These are phyloP conservation scores for Bucorvus abyssinicus DNA, from an alignment of 2,797 vertebrate species.

Conservation along the genomic window DNA sequence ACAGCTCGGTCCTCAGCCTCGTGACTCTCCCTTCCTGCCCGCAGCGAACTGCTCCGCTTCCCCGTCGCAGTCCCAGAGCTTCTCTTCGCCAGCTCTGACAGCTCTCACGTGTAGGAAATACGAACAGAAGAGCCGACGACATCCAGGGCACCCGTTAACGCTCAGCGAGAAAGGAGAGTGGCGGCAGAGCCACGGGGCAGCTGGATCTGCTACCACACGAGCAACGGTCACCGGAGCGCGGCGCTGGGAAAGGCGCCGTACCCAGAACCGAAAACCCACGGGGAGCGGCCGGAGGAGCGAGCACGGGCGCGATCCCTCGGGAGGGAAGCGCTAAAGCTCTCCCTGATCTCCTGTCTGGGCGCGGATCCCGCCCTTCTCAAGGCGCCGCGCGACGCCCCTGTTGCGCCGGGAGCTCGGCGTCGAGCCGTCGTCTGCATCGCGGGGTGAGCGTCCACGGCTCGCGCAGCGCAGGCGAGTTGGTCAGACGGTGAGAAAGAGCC, in stretches of 20 bases:
- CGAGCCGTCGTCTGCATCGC: background rate
- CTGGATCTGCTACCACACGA: too few relatives aligned
- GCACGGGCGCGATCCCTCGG: background rate
- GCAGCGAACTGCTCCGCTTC: background rate
- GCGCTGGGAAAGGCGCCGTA: rapidly evolving
- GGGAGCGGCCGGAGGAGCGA: background rate
- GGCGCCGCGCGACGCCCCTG: rapidly evolving
- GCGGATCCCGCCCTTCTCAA: background rate
- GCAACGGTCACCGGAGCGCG: background rate
- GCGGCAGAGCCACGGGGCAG: rapidly evolving
- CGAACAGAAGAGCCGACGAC: background rate
- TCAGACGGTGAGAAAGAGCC: background rate
- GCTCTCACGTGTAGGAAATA: rapidly evolving
- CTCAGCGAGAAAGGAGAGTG: background rate
- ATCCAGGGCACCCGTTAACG: rapidly evolving
- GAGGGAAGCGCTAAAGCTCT: background rate
- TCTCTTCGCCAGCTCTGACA: background rate
- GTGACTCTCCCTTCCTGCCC: background rate
- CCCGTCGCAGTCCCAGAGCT: background rate
- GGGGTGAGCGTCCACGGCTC: background rate
- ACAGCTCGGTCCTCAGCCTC: background rate
- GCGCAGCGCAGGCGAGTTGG: background rate
- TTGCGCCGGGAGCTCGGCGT: rapidly evolving
- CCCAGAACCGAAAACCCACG: background rate
- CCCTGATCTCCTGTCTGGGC: background rate